Base-by-base conservation (phyloP, 2,797 vertebrate species). In the Cuniculus paca region DNA sequence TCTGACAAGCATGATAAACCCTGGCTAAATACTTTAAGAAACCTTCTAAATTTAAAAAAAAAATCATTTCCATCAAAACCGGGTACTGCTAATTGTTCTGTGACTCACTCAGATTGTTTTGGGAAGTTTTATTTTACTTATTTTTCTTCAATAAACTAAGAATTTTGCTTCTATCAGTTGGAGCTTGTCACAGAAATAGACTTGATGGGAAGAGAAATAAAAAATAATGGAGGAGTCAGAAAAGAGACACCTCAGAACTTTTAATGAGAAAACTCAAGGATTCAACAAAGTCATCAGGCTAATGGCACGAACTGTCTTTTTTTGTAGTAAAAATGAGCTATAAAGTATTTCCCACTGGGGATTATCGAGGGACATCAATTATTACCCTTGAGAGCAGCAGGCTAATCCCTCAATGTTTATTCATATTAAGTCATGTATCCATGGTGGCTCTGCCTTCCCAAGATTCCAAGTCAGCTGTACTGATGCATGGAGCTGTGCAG, bases 81-180 rank as follows among this genome's bases (percentile, higher is more conserved):
- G 52, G 22, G 45, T 63, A 70, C 22, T 50, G 14, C 48, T 96
- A 72, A 79, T 96, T 96, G 56, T 94, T 96, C 84, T 79, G n/a
- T 96, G 77, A 95, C 85, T 96, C 97, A 96, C n/a, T 91, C 84
- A 63, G 14, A 54, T 14, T 61, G 7, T 75, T 96, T 89, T 14
- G 42, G 17, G 63, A 31, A 87, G 87, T 89, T 88, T 95, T 85
- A 95, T 68, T 91, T 94, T 63, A 52, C n/a, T 92, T 84, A 60
- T 94, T 93, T 96, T 77, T 77, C 34, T 94, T 93, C 45, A 94
- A 85, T 90, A 96, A 95, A 58, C 24, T 74, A 81, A 85, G 60
- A 91, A 74, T 36, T 34, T 90, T 78, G 70, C 94, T 50, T 91
- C 13, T 68, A 42, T n/a, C 56, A 5, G 1, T 36, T 58, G 26